Evolutionary conservation across 2,888 invertebrate species (phyloP).

Genomic region (Ophion ellenae): DNA sequence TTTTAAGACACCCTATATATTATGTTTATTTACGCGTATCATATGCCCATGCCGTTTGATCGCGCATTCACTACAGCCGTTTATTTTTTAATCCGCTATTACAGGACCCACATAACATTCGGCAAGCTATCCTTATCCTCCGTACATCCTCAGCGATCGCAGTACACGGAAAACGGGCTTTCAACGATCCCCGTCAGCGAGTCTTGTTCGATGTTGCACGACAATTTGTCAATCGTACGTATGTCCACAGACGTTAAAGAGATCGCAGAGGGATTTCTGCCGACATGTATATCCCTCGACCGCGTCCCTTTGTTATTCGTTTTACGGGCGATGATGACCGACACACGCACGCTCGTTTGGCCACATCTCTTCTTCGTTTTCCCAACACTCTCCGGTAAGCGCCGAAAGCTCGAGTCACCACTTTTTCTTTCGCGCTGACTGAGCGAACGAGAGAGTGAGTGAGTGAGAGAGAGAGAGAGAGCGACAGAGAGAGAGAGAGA

Average conservation of each 20-base stretch:
- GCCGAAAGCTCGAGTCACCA: constrained; percentile 9
- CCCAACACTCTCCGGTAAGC: neutral
- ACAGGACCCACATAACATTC: too few species aligned
- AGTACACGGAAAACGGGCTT: neutral
- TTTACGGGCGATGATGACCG: neutral
- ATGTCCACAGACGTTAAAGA: constrained; percentile 31
- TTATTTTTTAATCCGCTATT: too few species aligned
- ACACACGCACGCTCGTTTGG: constrained; percentile 1
- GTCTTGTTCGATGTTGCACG: neutral
- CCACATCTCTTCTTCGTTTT: neutral
- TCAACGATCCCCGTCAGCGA: neutral
- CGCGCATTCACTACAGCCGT: too few species aligned
- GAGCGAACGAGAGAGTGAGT: too few species aligned
- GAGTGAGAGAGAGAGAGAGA: too few species aligned
- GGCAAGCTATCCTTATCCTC: too few species aligned
- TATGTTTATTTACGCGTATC: too few species aligned
- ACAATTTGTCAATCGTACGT: constrained; percentile 35
- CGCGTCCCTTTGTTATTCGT: constrained; percentile 10
- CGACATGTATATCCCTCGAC: neutral
- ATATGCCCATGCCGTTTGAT: too few species aligned
- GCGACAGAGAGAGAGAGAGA: neutral
- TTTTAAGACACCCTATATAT: too few species aligned
- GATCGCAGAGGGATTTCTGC: constrained; percentile 23
- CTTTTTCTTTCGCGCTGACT: neutral
- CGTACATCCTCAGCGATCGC: neutral